Conservation (phyloP, 2,888 invertebrate species). For the Sarcophaga caerulescens region DNA sequence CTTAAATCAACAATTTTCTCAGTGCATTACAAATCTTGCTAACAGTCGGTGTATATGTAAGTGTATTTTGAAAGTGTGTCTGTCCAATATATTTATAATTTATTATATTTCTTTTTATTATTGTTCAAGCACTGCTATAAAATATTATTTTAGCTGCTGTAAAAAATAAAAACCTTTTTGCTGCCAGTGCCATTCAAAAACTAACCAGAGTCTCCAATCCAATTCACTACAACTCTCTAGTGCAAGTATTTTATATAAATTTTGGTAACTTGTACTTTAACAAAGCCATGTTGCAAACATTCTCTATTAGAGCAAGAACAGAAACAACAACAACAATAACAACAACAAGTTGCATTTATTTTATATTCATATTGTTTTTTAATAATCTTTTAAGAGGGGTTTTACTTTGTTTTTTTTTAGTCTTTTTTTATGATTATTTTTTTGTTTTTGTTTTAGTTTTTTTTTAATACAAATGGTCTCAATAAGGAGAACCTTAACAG, state of each 20-base stretch:
- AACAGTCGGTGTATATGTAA: background rate
- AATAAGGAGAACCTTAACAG: conserved; percentile 13
- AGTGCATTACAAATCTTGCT: background rate
- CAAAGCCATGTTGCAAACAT: background rate
- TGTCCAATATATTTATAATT: background rate
- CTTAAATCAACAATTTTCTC: background rate
- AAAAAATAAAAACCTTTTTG: background rate
- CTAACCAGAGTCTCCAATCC: background rate
- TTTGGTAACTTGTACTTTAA: conserved; percentile 1
- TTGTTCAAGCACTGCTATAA: background rate
- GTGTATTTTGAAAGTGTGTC: background rate
- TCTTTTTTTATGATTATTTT: background rate
- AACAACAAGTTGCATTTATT: background rate
- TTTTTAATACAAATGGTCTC: background rate
- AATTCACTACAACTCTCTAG: background rate
- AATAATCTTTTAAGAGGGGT: conserved; percentile 53
- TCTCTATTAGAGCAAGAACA: background rate
- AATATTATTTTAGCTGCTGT: background rate
- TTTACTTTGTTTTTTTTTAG: background rate
- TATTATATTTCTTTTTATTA: background rate
- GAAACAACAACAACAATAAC: background rate
- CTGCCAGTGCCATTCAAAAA: background rate
- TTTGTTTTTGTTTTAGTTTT: background rate
- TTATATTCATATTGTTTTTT: conserved; percentile 52
- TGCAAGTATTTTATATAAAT: background rate